Evolutionary conservation across 2,113 vertebrate species (phyloP), one percentile per base, ranked within the genome.

Genomic region (Triplophysa tibetana): DNA sequence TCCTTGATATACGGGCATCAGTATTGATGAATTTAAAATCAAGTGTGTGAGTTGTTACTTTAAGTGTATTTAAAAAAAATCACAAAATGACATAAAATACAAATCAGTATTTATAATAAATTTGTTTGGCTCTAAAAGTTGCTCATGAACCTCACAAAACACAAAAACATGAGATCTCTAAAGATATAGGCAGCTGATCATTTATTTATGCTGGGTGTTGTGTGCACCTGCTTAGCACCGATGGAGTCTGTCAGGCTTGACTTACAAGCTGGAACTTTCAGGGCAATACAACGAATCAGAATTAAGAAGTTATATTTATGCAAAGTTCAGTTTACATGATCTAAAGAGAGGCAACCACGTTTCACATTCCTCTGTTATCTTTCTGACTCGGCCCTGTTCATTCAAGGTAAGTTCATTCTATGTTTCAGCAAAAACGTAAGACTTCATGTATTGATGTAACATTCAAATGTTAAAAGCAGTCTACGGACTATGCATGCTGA

Each of bases 361-460:
- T 81, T 81, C 76, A 66, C 50, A 48, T 38, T 14, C 45, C 24
- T 1, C 61, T 67, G 70, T 78, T 50, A 64, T 65, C 38, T 17
- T 16, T 65, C 68, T 38, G 60, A 79, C 24, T 70, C 56, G 11
- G 29, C 17, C 66, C 65, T 63, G 60, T 50, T 48, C 29, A 65
- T 62, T 75, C 50, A 69, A 82, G 83, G 83, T 84, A 75, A 84
- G 83, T n/a, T n/a, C n/a, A n/a, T n/a, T n/a, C n/a, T n/a, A n/a
- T n/a, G n/a, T n/a, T n/a, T n/a, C n/a, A n/a, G n/a, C n/a, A n/a
- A n/a, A n/a, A n/a, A 50, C 14, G 48, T 50, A 41, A 54, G 54
- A 65, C 29, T 16, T 70, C 58, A 54, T 24, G 24, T 24, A 24
- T 24, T 24, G 24, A 24, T 24, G 24, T 24, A 24, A 24, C 24